Conservation (phyloP, 2,113 vertebrate species). For the Percina caprodes region DNA sequence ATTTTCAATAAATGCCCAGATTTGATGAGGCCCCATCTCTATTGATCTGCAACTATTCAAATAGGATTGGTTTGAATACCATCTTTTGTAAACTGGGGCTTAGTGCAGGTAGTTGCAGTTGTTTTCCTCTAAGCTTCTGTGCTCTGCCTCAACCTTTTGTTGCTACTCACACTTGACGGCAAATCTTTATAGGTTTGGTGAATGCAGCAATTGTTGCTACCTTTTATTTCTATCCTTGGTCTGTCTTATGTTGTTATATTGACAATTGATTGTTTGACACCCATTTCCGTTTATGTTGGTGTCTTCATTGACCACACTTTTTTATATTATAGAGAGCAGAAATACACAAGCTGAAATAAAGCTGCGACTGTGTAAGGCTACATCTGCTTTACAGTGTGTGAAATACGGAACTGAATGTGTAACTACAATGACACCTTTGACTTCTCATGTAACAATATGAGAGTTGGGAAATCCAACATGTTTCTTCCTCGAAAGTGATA, state of each 20-base stretch:
- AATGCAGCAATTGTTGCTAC: constrained; percentile 43
- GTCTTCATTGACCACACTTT: constrained; percentile 16
- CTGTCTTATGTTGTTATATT: constrained; percentile 15
- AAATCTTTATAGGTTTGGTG: constrained; percentile 32
- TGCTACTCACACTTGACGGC: constrained; percentile 13
- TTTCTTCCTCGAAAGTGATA: background rate
- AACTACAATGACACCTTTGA: background rate
- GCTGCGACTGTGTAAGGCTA: background rate
- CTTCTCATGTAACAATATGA: background rate
- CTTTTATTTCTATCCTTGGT: constrained; percentile 2
- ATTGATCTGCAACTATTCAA: constrained; percentile 67
- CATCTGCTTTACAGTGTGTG: background rate
- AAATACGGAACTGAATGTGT: background rate
- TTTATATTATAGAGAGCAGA: background rate
- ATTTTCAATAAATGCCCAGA: constrained; percentile 38
- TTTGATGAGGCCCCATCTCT: constrained; percentile 34
- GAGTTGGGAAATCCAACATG: background rate
- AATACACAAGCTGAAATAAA: background rate
- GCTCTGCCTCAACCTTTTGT: constrained; percentile 41
- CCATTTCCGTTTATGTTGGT: constrained; percentile 13
- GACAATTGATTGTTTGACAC: constrained; percentile 45
- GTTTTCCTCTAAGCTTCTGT: constrained; percentile 36
- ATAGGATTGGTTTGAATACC: constrained; percentile 37
- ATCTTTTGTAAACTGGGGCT: constrained; percentile 30
- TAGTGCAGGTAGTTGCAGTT: constrained; percentile 32